These are phyloP conservation scores for Leucoraja erinaceus DNA, from an alignment of 2,113 vertebrate species.

Conservation along the genomic window DNA sequence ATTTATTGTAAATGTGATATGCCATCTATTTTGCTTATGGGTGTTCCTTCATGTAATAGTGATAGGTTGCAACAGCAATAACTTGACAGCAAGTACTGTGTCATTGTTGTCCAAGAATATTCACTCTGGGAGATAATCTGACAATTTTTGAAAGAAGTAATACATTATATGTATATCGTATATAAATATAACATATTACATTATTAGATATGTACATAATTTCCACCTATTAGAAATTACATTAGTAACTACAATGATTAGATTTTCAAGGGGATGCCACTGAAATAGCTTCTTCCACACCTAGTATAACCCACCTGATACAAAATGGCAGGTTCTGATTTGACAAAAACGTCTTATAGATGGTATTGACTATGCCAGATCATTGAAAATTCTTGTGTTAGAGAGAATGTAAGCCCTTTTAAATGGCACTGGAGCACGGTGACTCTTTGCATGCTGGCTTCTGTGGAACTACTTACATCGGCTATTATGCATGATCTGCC, in stretches of 20 bases:
- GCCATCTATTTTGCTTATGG: not conserved
- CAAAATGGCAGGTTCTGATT: not conserved
- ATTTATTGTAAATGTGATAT: not conserved
- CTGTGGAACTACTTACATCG: too few species aligned
- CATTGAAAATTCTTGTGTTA: not conserved
- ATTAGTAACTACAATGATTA: not conserved
- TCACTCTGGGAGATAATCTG: not conserved
- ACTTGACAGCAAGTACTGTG: conserved; percentile 8
- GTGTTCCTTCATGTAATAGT: not conserved
- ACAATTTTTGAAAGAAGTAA: not conserved
- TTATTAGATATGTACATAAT: conserved; percentile 7
- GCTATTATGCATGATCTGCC: too few species aligned
- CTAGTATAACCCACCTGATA: not conserved
- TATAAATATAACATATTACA: not conserved
- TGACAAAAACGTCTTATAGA: not conserved
- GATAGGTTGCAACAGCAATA: not conserved
- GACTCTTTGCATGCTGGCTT: not conserved
- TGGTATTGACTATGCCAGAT: not conserved
- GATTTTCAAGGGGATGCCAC: not conserved
- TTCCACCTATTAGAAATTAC: not conserved
- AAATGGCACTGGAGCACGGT: not conserved
- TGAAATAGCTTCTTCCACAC: not conserved
- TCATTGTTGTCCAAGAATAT: not conserved
- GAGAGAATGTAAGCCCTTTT: not conserved
- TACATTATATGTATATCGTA: not conserved